Percentiles rank a stretch among this genome's conserved stretches.
Evolutionary conservation across 2,888 invertebrate genomes (phyloP).

Genomic region (Brachyptera risi): DNA sequence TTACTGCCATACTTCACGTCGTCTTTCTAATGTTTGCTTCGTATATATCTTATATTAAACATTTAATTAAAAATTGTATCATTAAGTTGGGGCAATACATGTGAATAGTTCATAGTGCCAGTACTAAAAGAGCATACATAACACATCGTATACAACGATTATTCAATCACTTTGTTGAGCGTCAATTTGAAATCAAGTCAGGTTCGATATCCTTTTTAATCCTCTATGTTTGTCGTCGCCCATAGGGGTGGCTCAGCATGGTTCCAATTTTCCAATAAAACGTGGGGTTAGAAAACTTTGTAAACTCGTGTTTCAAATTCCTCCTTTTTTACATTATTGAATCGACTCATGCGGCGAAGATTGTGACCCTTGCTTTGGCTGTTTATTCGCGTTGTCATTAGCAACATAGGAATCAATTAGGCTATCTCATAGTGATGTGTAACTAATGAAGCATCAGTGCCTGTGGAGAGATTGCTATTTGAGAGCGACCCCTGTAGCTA

Average conservation of each 20-base stretch:
- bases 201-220: conserved; percentile 16
- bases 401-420: conserved; percentile 31
- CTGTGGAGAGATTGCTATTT: conserved; percentile 1
- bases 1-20: neutral
- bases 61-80: conserved; percentile 10
- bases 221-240: conserved; percentile 22
- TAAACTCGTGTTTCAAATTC: conserved; percentile 6
- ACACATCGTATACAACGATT: no score
- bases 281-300: no score
- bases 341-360: conserved; percentile 13
- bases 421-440: conserved; percentile 20
- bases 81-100: neutral
- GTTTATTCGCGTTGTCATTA: conserved; percentile 29
- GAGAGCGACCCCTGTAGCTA: neutral
- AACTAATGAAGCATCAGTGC: conserved; percentile 28
- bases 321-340: conserved; percentile 1
- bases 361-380: conserved; percentile 6
- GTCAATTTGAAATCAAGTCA: conserved; percentile 24
- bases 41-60: no score
- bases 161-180: conserved; percentile 28
- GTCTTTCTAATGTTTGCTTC: neutral
- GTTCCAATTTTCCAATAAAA: conserved; percentile 23
- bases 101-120: neutral
- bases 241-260: conserved; percentile 21
- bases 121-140: no score